phyloP scores from a whole-genome alignment of 2,797 vertebrate genomes.

The Cetoscarus ocellatus region DNA sequence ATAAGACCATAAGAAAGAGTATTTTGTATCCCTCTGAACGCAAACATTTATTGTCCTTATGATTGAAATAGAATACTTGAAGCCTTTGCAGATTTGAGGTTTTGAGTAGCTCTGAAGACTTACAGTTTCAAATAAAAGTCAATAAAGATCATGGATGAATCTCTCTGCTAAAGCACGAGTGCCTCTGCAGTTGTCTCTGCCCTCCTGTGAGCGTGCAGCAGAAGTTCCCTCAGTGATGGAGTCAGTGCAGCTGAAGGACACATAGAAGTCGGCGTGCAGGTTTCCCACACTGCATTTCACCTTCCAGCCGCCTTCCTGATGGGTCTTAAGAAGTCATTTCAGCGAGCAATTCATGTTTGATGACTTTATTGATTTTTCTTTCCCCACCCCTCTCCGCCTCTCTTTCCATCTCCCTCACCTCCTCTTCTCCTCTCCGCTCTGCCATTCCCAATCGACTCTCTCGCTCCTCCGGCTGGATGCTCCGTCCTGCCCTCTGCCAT shows the following conservation, averaged over 20 bases:
- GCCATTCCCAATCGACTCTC: slow-evolving; percentile 62
- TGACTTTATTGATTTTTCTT: slow-evolving; percentile 86
- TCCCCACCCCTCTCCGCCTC: slow-evolving; percentile 50
- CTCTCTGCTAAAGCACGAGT: too few species aligned
- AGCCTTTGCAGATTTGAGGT: too few species aligned
- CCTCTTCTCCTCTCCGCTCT: slow-evolving; percentile 37
- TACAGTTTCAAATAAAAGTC: too few species aligned
- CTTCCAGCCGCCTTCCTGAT: slow-evolving; percentile 70
- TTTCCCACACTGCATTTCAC: slow-evolving; percentile 57
- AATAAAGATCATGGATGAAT: too few species aligned
- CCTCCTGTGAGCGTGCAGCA: slow-evolving; percentile 18
- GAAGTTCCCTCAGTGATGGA: slow-evolving; percentile 63
- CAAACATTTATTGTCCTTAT: too few species aligned
- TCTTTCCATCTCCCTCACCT: slow-evolving; percentile 46
- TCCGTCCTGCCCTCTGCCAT: slow-evolving; percentile 18
- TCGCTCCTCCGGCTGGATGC: slow-evolving; percentile 56
- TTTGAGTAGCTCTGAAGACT: too few species aligned
- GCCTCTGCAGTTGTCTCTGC: slow-evolving; percentile 9
- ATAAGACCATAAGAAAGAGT: too few species aligned
- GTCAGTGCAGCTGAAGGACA: slow-evolving; percentile 73
- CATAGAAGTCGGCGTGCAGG: slow-evolving; percentile 62
- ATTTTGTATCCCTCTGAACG: too few species aligned
- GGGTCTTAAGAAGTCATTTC: slow-evolving; percentile 84
- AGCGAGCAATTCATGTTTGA: slow-evolving; percentile 84
- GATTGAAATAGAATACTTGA: too few species aligned